phyloP scores from a whole-genome alignment of 2,797 vertebrate species.

The Poliocrania exsul region DNA sequence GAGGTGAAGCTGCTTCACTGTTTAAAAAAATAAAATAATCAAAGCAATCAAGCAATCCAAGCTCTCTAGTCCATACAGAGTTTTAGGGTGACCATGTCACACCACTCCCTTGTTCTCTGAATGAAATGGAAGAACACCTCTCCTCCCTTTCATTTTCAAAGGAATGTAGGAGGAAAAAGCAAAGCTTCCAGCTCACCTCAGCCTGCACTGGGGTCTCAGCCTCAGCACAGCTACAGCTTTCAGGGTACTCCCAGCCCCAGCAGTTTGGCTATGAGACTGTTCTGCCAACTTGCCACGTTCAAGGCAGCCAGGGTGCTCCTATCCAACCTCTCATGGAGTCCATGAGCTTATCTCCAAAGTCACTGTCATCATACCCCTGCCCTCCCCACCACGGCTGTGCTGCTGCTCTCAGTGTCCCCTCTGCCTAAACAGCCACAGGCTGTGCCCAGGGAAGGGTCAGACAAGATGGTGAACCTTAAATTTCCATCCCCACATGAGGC shows the following conservation, averaged over 20 bases:
- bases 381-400: neutral
- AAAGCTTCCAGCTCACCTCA: neutral
- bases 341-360: neutral
- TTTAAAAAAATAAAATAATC: neutral
- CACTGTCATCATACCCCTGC: accelerated
- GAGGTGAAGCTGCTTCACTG: neutral
- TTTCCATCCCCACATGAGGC: neutral
- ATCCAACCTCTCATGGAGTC: accelerated
- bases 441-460: neutral
- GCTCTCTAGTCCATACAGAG: neutral
- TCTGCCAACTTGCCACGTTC: accelerated
- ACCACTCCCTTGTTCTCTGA: neutral
- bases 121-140: neutral
- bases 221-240: neutral
- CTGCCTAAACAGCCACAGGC: neutral
- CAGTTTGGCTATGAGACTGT: accelerated
- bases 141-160: neutral
- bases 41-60: neutral
- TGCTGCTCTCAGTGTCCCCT: neutral
- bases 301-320: neutral
- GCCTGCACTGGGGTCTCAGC: neutral
- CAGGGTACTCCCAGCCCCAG: neutral
- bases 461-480: neutral
- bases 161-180: neutral
- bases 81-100: neutral